Conservation (phyloP, 1,140 invertebrate species). For the Zaprionus davidi region DNA sequence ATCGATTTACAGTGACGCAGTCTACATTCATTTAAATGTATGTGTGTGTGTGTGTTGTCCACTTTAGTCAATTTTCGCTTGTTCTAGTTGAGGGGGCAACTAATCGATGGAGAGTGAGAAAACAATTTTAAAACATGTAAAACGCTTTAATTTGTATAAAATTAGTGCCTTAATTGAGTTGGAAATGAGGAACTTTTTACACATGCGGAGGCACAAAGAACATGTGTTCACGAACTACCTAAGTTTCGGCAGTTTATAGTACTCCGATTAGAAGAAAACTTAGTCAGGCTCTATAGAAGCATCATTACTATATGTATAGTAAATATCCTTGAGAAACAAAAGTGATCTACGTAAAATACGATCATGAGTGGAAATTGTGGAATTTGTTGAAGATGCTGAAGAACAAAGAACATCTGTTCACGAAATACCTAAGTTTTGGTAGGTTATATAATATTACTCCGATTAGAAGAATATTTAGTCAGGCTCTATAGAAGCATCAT, state of each 20-base stretch:
- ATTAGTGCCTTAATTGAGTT: background rate
- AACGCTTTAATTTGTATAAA: background rate
- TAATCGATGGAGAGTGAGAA: constrained; percentile 27
- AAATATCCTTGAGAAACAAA: background rate
- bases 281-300: background rate
- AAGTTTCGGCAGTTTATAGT: background rate
- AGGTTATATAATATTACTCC: background rate
- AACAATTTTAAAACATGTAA: background rate
- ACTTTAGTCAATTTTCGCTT: constrained; percentile 6
- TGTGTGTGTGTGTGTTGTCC: background rate
- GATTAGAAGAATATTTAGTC: background rate
- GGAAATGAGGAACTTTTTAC: background rate
- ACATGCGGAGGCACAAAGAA: background rate
- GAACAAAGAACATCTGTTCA: background rate
- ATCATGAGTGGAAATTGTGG: no score
- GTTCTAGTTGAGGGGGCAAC: constrained; percentile 4
- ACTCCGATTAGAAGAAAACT: background rate
- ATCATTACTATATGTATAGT: background rate
- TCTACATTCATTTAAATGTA: background rate
- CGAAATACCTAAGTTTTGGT: background rate
- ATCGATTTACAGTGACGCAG: background rate
- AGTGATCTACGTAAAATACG: no score
- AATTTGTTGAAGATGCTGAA: no score
- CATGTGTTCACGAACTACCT: background rate
- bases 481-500: background rate